Evolutionary conservation across 2,888 invertebrate species (phyloP), one percentile per base, ranked within the genome.

Genomic region (Morpho helenor): DNA sequence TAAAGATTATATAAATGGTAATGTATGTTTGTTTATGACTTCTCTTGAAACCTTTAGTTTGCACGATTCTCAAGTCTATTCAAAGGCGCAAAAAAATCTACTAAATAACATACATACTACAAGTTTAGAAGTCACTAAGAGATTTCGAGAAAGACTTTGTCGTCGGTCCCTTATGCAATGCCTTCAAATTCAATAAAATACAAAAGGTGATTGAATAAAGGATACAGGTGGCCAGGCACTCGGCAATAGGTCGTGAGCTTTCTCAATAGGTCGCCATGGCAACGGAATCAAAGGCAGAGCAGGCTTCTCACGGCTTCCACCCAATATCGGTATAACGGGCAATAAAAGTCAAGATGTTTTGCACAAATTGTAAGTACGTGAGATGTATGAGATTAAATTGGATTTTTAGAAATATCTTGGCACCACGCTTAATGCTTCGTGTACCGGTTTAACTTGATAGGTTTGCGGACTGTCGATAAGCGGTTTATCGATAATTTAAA

Each of bases 291-390:
- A 68, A 71, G 67, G 62, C 68, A 31, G 31, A 31, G 31, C 31
- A 31, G 67, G 62, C 65, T 66, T 68, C 71, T 69, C 71, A 66
- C 69, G 68, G 69, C 67, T 67, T 66, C 66, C 74, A 72, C 73
- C 77, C 77, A 80, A 82, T 82, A 75, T 80, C 77, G 79, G 72
- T 69, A 73, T 79, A 82, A 82, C 77, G 77, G 76, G 75, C 79
- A 74, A 82, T 84, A 82, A 84, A 82, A 80, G 68, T 76, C 78
- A 75, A 82, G 80, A 77, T 70, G 75, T 74, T 71, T 75, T 71
- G 71, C 76, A 81, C 75, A 74, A 76, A 74, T 73, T 72, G 68
- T 72, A 65, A 58, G 64, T 67, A 72, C 71, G 70, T 71, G 72
- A 65, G 61, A 63, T 69, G 69, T 72, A 73, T 72, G 68, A 69